Evolutionary conservation across 64 coral and sea anemone species (phyloP), one percentile per base, ranked within the genome.

Genomic region (Stichodactyla mertensii): DNA sequence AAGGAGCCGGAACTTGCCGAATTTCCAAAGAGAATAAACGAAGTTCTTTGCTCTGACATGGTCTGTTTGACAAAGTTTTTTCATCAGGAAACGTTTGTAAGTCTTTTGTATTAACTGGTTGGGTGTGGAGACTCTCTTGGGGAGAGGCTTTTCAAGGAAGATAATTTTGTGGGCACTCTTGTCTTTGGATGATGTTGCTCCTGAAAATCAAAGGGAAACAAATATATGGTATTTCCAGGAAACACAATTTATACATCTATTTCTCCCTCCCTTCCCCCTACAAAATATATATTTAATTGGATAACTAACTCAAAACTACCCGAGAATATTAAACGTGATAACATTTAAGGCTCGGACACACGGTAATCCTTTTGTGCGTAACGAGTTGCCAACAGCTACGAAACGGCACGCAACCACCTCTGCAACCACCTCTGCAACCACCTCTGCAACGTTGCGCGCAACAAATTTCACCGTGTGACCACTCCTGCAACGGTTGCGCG

Each of bases 21-120:
- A 93, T 77, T 52, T 93, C 95, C 95, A 97, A 61, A 93, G 79
- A 54, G 93, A 93, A 54, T 97, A 97, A 80, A 97, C 89, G 9
- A 36, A 86, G 55, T 67, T 87, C 23, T 87, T 92, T 28, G 53
- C 28, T 61, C 22, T 54, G 79, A 57, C 77, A 53, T 77, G 7
- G 4, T 55, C 10, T 54, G 61, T 85, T 51, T 71, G 54, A 64
- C 77, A 78, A 61, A 93, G 11, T 11, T 91, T 57, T 89, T 80
- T 88, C 14, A 77, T 55, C 20, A 97, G 81, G 1, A 82, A 81
- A 12, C 61, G 64, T 59, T 93, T 97, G 61, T 78, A 97, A 77
- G 86, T 83, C 52, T 89, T 84, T 23, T 53, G 54, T 57, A 90
- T 93, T 0, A 96, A 84, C 58, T 80, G 66, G 19, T 87, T 88